Evolutionary conservation across 2,113 vertebrate species (phyloP).

Genomic region (human): GRCh38 chr1:216119501-216120000

Average conservation of each 20-base stretch:
- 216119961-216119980: not conserved
- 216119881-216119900: not conserved
- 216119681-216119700: not conserved
- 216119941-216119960: not conserved
- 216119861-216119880: not conserved
- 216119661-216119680: not conserved
- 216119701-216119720: not conserved
- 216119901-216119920: not conserved
- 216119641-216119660: not conserved
- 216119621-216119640: not conserved
- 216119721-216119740: not conserved
- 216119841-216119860: not conserved
- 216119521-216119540: not conserved
- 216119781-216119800: not conserved
- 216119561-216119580: not conserved
- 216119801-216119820: not conserved
- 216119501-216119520: not conserved
- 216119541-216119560: not conserved
- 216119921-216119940: not conserved
- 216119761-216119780: not conserved
- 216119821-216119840: not conserved
- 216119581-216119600: not conserved
- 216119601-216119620: not conserved
- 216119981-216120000: not conserved
- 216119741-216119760: not conserved